Percentiles rank a stretch among this genome's conserved stretches.
Conservation (phyloP, 30 jellyfish, hydroid and myxozoan genomes). For the Nemopilema nomurai region DNA sequence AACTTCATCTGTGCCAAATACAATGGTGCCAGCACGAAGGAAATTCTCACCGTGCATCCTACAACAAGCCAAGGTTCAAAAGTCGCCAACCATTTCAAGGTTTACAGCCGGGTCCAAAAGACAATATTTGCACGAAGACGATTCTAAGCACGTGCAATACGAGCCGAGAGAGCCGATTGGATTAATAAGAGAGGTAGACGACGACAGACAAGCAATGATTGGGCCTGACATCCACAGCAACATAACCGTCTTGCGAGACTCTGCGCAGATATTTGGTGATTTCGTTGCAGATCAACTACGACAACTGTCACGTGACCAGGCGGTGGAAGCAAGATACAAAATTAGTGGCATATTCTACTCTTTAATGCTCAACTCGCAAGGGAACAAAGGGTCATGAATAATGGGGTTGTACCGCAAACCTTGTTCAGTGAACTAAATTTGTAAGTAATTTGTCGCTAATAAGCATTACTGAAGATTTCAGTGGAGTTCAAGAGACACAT, state of each 20-base stretch:
- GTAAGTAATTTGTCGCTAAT: too few relatives aligned
- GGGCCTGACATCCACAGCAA: slow-evolving; percentile 3
- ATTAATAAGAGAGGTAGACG: neutral
- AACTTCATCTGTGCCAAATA: slow-evolving; percentile 20
- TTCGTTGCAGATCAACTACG: slow-evolving; percentile 48
- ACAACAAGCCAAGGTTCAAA: neutral
- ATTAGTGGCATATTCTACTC: slow-evolving; percentile 47
- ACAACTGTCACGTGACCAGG: slow-evolving; percentile 44
- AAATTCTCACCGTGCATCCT: slow-evolving; percentile 15
- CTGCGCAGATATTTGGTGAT: slow-evolving; percentile 54
- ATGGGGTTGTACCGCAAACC: neutral
- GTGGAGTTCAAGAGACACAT: too few relatives aligned
- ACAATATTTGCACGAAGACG: slow-evolving; percentile 7
- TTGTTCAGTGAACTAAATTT: neutral
- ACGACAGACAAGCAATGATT: neutral
- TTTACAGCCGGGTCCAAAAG: slow-evolving; percentile 3
- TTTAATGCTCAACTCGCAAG: slow-evolving; percentile 30
- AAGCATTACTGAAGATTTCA: neutral
- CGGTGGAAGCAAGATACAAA: slow-evolving; percentile 43
- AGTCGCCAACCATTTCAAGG: neutral
- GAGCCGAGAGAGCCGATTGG: neutral
- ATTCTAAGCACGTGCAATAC: neutral
- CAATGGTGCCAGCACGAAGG: slow-evolving; percentile 39
- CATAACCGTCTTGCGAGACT: slow-evolving; percentile 15
- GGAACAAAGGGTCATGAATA: neutral